These are phyloP conservation scores for Anoplopoma fimbria DNA, from an alignment of 2,113 vertebrate species.

Conservation along the genomic window DNA sequence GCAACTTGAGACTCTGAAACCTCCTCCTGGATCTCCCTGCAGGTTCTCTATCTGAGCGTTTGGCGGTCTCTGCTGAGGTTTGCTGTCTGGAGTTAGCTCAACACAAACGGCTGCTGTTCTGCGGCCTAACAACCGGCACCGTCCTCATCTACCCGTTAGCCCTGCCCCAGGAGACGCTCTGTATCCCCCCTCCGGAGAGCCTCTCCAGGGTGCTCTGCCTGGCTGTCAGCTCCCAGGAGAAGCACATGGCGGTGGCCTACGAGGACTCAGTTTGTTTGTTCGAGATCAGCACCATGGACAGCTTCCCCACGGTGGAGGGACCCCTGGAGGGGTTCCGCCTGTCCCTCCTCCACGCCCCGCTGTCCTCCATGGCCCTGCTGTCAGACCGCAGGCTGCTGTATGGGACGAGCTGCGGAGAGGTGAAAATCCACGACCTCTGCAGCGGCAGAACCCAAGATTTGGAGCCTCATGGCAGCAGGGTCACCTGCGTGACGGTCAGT, in stretches of 20 bases:
- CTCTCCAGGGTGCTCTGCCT: slow-evolving; percentile 66
- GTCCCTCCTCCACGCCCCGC: slow-evolving; percentile 70
- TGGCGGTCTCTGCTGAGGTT: slow-evolving; percentile 78
- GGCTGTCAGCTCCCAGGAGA: slow-evolving; percentile 78
- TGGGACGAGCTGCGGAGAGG: slow-evolving; percentile 69
- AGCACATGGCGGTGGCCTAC: slow-evolving; percentile 77
- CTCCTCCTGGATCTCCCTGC: slow-evolving; percentile 16
- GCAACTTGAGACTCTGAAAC: background rate
- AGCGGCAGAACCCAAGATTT: slow-evolving; percentile 51
- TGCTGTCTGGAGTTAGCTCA: slow-evolving; percentile 84
- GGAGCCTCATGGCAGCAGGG: slow-evolving; percentile 80
- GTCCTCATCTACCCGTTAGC: slow-evolving; percentile 85
- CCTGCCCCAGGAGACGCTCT: slow-evolving; percentile 80
- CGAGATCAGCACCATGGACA: slow-evolving; percentile 78
- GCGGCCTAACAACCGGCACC: slow-evolving; percentile 81
- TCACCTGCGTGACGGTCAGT: slow-evolving; percentile 84
- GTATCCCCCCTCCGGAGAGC: slow-evolving; percentile 85
- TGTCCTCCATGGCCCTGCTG: slow-evolving; percentile 80
- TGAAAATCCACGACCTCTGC: slow-evolving; percentile 74
- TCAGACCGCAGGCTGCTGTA: slow-evolving; percentile 76
- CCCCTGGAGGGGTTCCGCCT: slow-evolving; percentile 70
- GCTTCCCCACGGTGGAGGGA: slow-evolving; percentile 77
- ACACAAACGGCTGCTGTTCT: slow-evolving; percentile 81
- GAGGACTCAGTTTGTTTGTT: slow-evolving; percentile 78
- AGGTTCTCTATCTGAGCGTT: slow-evolving; percentile 75